Evolutionary conservation across 1,140 invertebrate species (phyloP), one percentile per base, ranked within the genome.

Genomic region (Pseudomyrmex dendroicus): DNA sequence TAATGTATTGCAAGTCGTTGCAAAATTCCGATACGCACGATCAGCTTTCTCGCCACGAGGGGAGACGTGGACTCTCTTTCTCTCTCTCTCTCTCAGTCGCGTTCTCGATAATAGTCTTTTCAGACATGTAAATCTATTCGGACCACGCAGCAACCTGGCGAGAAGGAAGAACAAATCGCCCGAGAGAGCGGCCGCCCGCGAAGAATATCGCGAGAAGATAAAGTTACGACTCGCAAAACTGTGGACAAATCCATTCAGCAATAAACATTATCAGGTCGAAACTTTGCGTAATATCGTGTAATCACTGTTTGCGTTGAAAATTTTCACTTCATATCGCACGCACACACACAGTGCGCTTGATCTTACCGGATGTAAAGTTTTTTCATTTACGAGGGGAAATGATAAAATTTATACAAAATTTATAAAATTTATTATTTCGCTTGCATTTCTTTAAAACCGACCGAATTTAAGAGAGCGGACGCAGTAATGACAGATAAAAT

Each of bases 71-170:
- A 74, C 5, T 35, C 35, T 35, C 35, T 20, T 20, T 20, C 20
- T 35, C 5, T 35, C 25, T 35, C 25, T 35, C 5, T 86, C 54
- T 52, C 66, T 52, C 25, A 64, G 50, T 25, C 12, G 52, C 54
- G 59, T 76, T 83, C 62, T 25, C 48, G 52, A 48, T 86, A 88
- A 89, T 84, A 25, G 78, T 84, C 78, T 64, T 83, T 88, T 89
- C 86, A 88, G 84, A 88, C 87, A 89, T 89, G 87, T 86, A 88
- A 86, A 89, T 89, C 86, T 89, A 88, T 88, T 86, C 84, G 72
- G 17, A n/a, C 63, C 59, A 62, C 66, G 66, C 62, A 77, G 68
- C 61, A 66, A 54, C 35, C 62, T 35, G 59, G 17, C 13, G 82
- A 59, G 52, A 4, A 52, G 57, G 62, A 48, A 44, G 17, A 83